Conservation (phyloP, 2,797 vertebrate species). For the Gymnocypris eckloni region DNA sequence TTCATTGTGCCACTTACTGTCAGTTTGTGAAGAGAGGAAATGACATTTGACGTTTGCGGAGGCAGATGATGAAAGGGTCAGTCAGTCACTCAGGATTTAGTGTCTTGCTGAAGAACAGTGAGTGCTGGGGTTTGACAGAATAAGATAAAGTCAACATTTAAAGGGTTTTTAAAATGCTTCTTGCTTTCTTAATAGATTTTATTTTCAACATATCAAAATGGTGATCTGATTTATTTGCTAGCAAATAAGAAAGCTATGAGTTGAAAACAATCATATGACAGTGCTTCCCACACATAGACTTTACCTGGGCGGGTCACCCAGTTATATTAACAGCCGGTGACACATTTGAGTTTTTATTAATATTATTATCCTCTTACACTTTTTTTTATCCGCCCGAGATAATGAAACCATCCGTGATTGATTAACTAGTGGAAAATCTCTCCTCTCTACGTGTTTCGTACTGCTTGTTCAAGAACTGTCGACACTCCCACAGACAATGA, state of each 20-base stretch:
- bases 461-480: too few species aligned
- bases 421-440: too few species aligned
- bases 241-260: neutral
- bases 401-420: too few species aligned
- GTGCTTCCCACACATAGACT: too few species aligned
- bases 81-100: constrained; percentile 22
- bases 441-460: too few species aligned
- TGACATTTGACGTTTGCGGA: constrained; percentile 33
- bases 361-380: too few species aligned
- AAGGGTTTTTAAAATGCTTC: neutral
- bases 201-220: neutral
- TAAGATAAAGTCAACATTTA: constrained; percentile 5
- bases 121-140: constrained; percentile 8
- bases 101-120: neutral
- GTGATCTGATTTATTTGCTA: neutral
- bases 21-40: constrained; percentile 3
- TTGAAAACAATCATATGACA: neutral
- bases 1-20: constrained; percentile 43
- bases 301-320: too few species aligned
- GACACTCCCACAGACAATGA: too few species aligned
- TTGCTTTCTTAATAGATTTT: neutral
- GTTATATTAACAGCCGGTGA: too few species aligned
- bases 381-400: too few species aligned
- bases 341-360: too few species aligned
- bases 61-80: constrained; percentile 40